Evolutionary conservation across 2,888 invertebrate genomes (phyloP).

Genomic region (Baronia brevicornis): DNA sequence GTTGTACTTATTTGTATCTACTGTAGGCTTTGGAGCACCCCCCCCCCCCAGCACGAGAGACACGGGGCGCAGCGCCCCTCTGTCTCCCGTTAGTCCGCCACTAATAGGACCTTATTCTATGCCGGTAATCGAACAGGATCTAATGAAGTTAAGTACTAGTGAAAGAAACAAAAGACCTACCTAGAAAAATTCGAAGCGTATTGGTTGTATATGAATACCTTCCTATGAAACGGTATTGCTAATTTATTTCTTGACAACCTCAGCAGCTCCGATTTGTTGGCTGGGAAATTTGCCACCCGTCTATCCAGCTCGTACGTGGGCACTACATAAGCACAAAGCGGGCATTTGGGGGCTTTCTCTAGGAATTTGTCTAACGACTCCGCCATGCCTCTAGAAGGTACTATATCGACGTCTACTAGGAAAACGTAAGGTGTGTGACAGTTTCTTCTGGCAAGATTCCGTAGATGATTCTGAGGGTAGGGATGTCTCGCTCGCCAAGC

Average conservation of each 20-base stretch:
- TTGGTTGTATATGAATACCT: slow-evolving; percentile 94
- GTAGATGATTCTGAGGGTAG: slow-evolving; percentile 92
- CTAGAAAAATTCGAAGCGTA: slow-evolving; percentile 92
- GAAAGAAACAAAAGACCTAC: slow-evolving; percentile 56
- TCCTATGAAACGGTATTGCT: slow-evolving; percentile 92
- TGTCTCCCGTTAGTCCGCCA: too few species aligned
- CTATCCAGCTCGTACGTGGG: slow-evolving; percentile 92
- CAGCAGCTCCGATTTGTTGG: slow-evolving; percentile 86
- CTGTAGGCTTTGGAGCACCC: too few species aligned
- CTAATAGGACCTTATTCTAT: too few species aligned
- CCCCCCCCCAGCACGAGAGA: too few species aligned
- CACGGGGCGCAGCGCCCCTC: too few species aligned
- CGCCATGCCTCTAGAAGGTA: slow-evolving; percentile 85
- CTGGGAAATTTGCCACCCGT: slow-evolving; percentile 82
- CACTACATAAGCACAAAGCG: slow-evolving; percentile 88
- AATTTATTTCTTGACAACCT: slow-evolving; percentile 85
- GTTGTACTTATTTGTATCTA: too few species aligned
- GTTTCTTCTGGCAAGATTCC: slow-evolving; percentile 90
- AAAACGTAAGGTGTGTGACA: slow-evolving; percentile 88
- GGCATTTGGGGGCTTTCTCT: slow-evolving; percentile 71
- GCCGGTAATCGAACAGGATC: not conserved
- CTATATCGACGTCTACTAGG: slow-evolving; percentile 91
- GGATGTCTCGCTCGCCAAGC: slow-evolving; percentile 84
- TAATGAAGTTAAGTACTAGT: not conserved
- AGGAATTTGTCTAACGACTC: slow-evolving; percentile 82